Percentiles rank a stretch among this genome's conserved stretches.
These are phyloP conservation scores for Pycnomerus fuliginosus DNA, from an alignment of 2,888 invertebrate species.

Conservation along the genomic window DNA sequence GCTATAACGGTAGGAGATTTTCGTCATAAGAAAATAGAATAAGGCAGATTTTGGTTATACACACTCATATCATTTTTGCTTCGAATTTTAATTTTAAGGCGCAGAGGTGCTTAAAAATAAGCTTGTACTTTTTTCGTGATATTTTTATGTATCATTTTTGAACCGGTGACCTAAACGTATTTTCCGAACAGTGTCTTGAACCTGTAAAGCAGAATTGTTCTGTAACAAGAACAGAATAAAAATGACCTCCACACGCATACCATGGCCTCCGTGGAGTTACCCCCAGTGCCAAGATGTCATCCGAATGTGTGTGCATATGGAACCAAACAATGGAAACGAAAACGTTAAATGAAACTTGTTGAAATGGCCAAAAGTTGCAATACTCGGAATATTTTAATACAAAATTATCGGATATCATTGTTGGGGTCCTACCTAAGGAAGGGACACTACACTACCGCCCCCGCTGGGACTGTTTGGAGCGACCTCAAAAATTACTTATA, in stretches of 20 bases:
- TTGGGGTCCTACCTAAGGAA: slow-evolving; percentile 51
- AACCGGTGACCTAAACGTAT: slow-evolving; percentile 59
- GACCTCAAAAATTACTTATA: slow-evolving; percentile 56
- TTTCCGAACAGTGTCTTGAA: slow-evolving; percentile 52
- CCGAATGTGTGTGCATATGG: slow-evolving; percentile 55
- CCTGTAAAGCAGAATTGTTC: slow-evolving; percentile 49
- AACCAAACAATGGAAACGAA: slow-evolving; percentile 49
- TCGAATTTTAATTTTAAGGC: slow-evolving; percentile 66
- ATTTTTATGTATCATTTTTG: slow-evolving; percentile 53
- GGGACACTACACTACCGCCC: slow-evolving; percentile 50
- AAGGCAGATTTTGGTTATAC: slow-evolving; percentile 70
- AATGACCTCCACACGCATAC: slow-evolving; percentile 46
- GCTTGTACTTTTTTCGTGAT: slow-evolving; percentile 71
- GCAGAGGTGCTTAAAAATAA: slow-evolving; percentile 72
- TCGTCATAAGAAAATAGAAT: slow-evolving; percentile 65
- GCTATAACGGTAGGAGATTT: slow-evolving; percentile 58
- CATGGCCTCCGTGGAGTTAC: slow-evolving; percentile 30
- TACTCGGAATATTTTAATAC: slow-evolving; percentile 4
- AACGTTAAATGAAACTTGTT: slow-evolving; percentile 34
- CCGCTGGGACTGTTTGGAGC: slow-evolving; percentile 44
- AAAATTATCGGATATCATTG: slow-evolving; percentile 24
- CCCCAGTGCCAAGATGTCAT: slow-evolving; percentile 43
- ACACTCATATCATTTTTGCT: slow-evolving; percentile 58
- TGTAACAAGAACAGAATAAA: slow-evolving; percentile 48
- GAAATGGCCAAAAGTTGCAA: slow-evolving; percentile 48